Evolutionary conservation across 2,797 vertebrate genomes (phyloP), one percentile per base, ranked within the genome.

Genomic region (Anguilla anguilla): DNA sequence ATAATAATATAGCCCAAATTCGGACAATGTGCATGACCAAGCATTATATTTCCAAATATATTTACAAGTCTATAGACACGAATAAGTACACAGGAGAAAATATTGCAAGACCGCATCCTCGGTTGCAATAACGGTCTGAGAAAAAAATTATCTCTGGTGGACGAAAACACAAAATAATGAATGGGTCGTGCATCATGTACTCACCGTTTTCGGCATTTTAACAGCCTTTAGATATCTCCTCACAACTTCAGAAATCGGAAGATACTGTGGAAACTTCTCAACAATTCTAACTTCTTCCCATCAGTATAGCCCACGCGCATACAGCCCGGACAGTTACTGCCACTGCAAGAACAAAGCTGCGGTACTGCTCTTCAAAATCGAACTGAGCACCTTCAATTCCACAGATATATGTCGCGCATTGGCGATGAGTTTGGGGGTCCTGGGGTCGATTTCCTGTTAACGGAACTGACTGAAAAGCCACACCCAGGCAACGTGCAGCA

Each of bases 401-500:
- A 15, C 79, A 22, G 79, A 49, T 49, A 82, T 82, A 28, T 82
- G 79, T 51, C 46, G 79, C 46, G 46, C 28, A 46, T 46, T 10
- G 46, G 43, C 79, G 79, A 49, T 49, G 79, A 82, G 46, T 46
- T 19, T 9, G 79, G 46, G 74, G 79, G 79, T 82, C 79, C 25
- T 49, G 28, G 43, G 43, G 79, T n/a, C 79, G 72, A 88, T 77
- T 85, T 85, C 69, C 88, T 87, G 85, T 89, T 90, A 92, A 90
- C 91, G 92, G 92, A 92, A 90, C 89, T 88, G 67, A 90, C 39
- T 86, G 77, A 17, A 89, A 89, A 90, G 39, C 92, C 92, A 90
- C 92, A 92, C 92, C 92, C 92, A 92, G 90, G 88, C 85, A 90
- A 59, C 61, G 53, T 85, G 25, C 43, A 84, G 67, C 46, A 85